phyloP scores from a whole-genome alignment of 2,888 invertebrate genomes.

The Cryptus armator region DNA sequence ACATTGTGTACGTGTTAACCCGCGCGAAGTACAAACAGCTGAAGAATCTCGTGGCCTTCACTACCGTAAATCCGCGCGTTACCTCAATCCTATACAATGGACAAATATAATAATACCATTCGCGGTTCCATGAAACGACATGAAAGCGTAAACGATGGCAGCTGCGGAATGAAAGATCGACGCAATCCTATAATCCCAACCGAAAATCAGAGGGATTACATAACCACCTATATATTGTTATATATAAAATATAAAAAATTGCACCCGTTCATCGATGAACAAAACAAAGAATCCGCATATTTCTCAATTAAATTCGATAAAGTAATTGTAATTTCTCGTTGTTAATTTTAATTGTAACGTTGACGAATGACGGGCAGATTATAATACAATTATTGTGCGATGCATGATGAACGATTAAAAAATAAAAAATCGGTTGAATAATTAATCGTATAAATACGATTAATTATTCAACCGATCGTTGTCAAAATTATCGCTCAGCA shows the following conservation, averaged over 20 bases:
- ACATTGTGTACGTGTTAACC: not conserved
- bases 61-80: not conserved
- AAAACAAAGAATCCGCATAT: no score
- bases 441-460: not conserved
- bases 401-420: not conserved
- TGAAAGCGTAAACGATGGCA: not conserved
- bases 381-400: not conserved
- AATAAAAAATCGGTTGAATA: no score
- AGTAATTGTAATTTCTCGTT: no score
- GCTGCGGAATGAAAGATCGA: conserved; percentile 5
- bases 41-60: not conserved
- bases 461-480: not conserved
- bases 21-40: not conserved
- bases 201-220: not conserved
- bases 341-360: no score
- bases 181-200: conserved; percentile 1
- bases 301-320: no score
- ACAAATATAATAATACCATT: not conserved
- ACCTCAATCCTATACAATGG: not conserved
- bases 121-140: conserved; percentile 1
- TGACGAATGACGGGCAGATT: not conserved
- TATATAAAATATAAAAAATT: not conserved
- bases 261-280: no score
- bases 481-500: not conserved
- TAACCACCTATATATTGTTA: not conserved